Conservation (phyloP, 1,140 invertebrate species). For the Hyposmocoma kahamanoa region DNA sequence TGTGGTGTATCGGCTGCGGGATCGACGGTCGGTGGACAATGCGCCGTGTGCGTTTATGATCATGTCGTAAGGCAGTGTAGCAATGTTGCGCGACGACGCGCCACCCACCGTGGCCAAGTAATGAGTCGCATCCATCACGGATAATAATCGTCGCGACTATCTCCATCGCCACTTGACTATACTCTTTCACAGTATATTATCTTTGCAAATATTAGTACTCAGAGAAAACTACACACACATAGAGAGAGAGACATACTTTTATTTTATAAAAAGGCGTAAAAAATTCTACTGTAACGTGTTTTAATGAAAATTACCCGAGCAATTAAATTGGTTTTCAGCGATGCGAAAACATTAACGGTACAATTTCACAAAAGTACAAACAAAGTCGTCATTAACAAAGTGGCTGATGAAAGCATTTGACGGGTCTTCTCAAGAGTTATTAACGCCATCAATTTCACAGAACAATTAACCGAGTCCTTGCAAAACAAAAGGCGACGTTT, state of each 20-base stretch:
- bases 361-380: too few species aligned
- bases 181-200: background rate
- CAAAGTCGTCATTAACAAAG: background rate
- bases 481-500: slow-evolving; percentile 26
- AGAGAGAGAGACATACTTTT: too few species aligned
- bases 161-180: background rate
- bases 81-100: slow-evolving; percentile 21
- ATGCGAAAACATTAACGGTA: too few species aligned
- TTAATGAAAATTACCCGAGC: too few species aligned
- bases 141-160: slow-evolving; percentile 39
- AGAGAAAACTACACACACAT: background rate
- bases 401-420: slow-evolving; percentile 1
- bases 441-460: slow-evolving; percentile 18
- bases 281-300: too few species aligned
- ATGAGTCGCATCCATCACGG: slow-evolving; percentile 56
- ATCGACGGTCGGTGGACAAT: slow-evolving; percentile 49
- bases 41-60: slow-evolving; percentile 50
- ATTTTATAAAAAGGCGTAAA: too few species aligned
- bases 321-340: too few species aligned
- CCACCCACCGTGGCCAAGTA: slow-evolving; percentile 51
- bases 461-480: slow-evolving; percentile 24
- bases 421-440: background rate
- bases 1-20: slow-evolving; percentile 39
- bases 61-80: slow-evolving; percentile 34
- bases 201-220: too few species aligned